Evolutionary conservation across 2,113 vertebrate species (phyloP).

Genomic region (Amblyornis subalaris): DNA sequence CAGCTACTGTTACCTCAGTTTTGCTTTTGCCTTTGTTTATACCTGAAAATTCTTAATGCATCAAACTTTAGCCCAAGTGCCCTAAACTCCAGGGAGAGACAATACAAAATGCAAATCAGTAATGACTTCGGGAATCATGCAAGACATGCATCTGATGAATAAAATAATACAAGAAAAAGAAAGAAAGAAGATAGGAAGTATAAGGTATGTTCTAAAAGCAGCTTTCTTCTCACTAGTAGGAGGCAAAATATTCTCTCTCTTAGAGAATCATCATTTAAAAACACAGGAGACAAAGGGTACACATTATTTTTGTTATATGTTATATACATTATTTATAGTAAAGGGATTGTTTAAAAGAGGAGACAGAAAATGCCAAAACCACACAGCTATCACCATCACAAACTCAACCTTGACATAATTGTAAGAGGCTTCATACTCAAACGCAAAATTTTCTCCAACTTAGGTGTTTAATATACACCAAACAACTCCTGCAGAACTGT

Average conservation of each 20-base stretch:
- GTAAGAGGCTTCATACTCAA: background rate
- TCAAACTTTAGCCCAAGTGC: conserved; percentile 2
- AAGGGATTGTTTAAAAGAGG: background rate
- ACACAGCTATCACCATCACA: background rate
- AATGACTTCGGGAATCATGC: background rate
- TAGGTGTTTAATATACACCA: background rate
- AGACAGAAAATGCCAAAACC: background rate
- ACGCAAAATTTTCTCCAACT: background rate
- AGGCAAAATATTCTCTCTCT: background rate
- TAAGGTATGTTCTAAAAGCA: background rate
- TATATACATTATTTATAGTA: background rate
- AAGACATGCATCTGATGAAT: background rate
- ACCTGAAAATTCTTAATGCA: background rate
- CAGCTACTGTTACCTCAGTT: background rate
- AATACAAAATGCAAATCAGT: background rate
- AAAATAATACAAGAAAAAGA: background rate
- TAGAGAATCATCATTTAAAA: background rate
- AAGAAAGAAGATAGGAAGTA: background rate
- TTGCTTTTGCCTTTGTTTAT: background rate
- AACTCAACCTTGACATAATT: background rate
- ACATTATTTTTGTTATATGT: background rate
- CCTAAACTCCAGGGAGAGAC: background rate
- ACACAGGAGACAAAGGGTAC: background rate
- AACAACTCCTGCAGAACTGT: background rate
- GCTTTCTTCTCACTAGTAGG: background rate